phyloP scores from a whole-genome alignment of 2,113 vertebrate genomes.

The Rhombomys opimus region DNA sequence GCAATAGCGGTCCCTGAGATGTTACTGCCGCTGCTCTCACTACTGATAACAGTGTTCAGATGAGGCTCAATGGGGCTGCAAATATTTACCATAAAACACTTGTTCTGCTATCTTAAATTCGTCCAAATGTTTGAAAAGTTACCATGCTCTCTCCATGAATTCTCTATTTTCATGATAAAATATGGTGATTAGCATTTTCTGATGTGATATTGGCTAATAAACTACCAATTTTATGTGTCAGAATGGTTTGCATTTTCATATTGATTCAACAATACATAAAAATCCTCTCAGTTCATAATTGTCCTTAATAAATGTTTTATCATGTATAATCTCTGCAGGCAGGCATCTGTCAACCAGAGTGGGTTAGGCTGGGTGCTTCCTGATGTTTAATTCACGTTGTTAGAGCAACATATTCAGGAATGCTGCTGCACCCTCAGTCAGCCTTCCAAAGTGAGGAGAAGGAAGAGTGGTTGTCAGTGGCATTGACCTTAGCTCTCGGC shows the following conservation, averaged over 20 bases:
- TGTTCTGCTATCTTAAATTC: neutral
- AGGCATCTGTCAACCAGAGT: neutral
- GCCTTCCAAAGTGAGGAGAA: neutral
- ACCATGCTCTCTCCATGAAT: neutral
- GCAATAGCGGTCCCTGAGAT: accelerated
- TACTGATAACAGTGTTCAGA: neutral
- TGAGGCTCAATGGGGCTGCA: neutral
- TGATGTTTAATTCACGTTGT: neutral
- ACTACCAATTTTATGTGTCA: neutral
- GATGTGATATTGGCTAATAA: neutral
- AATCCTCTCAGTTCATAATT: neutral
- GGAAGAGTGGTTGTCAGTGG: neutral
- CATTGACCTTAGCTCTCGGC: neutral
- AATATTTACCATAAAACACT: neutral
- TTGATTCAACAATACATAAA: neutral
- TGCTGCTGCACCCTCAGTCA: neutral
- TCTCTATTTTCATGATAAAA: neutral
- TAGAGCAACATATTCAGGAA: neutral
- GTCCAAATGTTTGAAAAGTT: neutral
- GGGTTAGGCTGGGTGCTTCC: too few relatives aligned
- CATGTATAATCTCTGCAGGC: neutral
- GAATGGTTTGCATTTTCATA: neutral
- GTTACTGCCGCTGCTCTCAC: neutral
- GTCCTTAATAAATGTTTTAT: neutral
- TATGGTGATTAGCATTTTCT: neutral